These are phyloP conservation scores for Patella ulyssiponensis DNA, from an alignment of 2,888 invertebrate species.

Conservation along the genomic window DNA sequence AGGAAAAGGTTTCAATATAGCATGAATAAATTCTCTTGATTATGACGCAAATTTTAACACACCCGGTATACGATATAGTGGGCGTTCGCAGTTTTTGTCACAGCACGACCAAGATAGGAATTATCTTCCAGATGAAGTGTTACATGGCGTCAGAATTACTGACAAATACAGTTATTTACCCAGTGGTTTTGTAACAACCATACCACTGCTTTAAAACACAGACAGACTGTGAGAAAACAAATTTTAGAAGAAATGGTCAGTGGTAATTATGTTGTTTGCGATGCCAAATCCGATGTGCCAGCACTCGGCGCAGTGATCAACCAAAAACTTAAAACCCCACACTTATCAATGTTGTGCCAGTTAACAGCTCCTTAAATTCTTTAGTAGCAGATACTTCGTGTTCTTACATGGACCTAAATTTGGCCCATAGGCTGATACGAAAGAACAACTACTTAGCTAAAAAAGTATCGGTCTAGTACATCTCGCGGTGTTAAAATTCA, in stretches of 20 bases:
- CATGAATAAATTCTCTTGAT: too few species aligned
- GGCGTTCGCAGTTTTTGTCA: neutral
- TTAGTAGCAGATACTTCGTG: conserved; percentile 11
- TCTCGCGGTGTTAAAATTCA: conserved; percentile 15
- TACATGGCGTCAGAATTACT: conserved; percentile 4
- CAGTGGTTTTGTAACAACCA: neutral
- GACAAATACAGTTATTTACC: neutral
- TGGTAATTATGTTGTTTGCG: neutral
- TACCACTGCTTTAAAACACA: conserved; percentile 6
- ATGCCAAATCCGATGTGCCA: neutral
- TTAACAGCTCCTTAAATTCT: neutral
- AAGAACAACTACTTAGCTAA: neutral
- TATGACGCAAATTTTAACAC: too few species aligned
- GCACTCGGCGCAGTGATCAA: neutral
- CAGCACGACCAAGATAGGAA: neutral
- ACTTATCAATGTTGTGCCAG: conserved; percentile 10
- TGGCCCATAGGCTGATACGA: neutral
- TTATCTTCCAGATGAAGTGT: neutral
- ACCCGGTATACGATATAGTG: neutral
- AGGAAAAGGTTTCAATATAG: too few species aligned
- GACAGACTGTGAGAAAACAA: neutral
- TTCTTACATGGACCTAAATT: conserved; percentile 14
- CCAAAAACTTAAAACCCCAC: neutral
- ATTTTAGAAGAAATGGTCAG: conserved; percentile 4
- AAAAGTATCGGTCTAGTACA: conserved; percentile 10